Evolutionary conservation across 2,797 vertebrate species (phyloP).

Genomic region (Myotis planiceps): DNA sequence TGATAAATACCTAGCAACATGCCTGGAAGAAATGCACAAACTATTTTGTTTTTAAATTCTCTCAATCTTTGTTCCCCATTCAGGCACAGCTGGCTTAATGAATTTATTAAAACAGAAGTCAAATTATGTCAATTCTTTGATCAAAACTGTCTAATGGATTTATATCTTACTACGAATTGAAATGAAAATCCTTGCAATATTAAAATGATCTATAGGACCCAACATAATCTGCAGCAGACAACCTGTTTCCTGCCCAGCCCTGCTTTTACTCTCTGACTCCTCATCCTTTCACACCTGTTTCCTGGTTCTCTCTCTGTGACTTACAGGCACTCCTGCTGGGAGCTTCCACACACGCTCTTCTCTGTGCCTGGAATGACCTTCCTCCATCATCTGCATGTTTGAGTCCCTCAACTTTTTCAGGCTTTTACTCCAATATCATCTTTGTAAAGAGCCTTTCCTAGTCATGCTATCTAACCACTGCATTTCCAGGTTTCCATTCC

Average conservation of each 20-base stretch:
- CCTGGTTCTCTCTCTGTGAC: rapidly evolving
- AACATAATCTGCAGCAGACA: no score
- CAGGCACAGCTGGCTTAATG: neutral
- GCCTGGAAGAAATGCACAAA: neutral
- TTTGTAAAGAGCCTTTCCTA: neutral
- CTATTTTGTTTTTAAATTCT: neutral
- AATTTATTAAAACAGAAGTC: neutral
- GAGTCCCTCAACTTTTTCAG: neutral
- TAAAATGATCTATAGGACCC: neutral
- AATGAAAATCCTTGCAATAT: neutral
- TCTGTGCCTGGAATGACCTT: neutral
- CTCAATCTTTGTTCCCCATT: neutral
- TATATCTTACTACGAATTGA: neutral
- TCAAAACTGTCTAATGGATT: neutral
- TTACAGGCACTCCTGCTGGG: rapidly evolving
- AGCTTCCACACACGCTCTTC: rapidly evolving
- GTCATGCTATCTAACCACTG: neutral
- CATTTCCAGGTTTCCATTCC: neutral
- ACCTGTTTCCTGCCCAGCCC: rapidly evolving
- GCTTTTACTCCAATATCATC: neutral
- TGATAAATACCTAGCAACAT: neutral
- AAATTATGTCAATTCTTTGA: neutral
- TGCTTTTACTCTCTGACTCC: no score
- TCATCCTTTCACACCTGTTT: rapidly evolving
- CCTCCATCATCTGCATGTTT: neutral